Conservation (phyloP, 2,797 vertebrate species). For the Tapirus indicus region DNA sequence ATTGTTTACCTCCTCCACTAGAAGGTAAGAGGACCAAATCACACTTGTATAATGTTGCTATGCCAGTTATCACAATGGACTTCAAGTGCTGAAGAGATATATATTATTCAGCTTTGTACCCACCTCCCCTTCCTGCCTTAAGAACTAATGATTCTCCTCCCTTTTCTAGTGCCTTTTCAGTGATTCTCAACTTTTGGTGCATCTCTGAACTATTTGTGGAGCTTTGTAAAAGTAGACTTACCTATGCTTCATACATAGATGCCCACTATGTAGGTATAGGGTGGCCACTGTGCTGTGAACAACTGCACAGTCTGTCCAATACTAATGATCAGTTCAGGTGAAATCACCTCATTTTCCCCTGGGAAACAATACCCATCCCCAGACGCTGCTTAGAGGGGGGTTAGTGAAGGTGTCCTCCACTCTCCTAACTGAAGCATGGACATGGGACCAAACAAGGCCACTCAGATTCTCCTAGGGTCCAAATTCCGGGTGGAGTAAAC, state of each 20-base stretch:
- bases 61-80: background rate
- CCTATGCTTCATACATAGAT: too few species aligned
- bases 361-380: background rate
- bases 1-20: background rate
- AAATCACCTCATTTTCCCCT: background rate
- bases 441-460: background rate
- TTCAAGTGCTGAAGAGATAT: background rate
- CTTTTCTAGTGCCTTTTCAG: background rate
- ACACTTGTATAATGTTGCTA: too few species aligned
- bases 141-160: background rate
- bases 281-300: background rate
- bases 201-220: background rate
- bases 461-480: background rate
- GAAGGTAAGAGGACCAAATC: background rate
- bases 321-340: background rate
- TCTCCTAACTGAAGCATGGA: accelerated
- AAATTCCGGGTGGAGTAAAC: background rate
- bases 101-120: background rate
- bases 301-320: background rate
- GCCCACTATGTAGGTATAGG: accelerated
- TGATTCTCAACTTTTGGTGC: background rate
- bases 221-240: background rate
- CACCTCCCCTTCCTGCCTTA: background rate
- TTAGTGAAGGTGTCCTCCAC: background rate
- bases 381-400: too few species aligned